These are phyloP conservation scores for Antheraea yamamai DNA, from an alignment of 2,888 invertebrate species.

Conservation along the genomic window DNA sequence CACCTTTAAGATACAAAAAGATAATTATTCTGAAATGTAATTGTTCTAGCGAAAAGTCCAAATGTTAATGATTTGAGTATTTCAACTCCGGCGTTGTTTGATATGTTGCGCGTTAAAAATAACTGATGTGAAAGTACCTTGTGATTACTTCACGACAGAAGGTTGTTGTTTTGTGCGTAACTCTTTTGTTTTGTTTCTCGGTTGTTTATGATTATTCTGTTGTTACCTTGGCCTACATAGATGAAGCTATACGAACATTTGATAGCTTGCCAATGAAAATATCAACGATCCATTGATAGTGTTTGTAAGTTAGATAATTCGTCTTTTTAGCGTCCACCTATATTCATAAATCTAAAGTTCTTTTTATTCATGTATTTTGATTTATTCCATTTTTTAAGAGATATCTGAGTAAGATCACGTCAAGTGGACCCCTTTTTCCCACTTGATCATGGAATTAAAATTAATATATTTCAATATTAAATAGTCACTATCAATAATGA, in stretches of 20 bases:
- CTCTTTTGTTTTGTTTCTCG: constrained; percentile 16
- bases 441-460: no score
- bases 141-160: constrained; percentile 10
- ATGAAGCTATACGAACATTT: neutral
- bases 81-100: neutral
- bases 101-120: neutral
- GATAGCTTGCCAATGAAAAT: neutral
- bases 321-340: no score
- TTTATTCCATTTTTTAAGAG: no score
- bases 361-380: no score
- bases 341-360: no score
- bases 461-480: no score
- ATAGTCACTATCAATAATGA: no score
- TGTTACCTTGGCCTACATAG: constrained; percentile 11
- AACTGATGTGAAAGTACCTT: constrained; percentile 15
- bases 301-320: no score
- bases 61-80: neutral
- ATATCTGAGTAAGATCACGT: no score
- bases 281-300: no score
- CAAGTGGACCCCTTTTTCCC: no score
- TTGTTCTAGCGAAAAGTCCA: neutral
- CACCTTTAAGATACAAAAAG: no score
- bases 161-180: constrained; percentile 9
- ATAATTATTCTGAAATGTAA: neutral
- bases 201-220: constrained; percentile 6